Evolutionary conservation across 2,113 vertebrate genomes (phyloP).

Genomic region (Gavialis gangeticus): DNA sequence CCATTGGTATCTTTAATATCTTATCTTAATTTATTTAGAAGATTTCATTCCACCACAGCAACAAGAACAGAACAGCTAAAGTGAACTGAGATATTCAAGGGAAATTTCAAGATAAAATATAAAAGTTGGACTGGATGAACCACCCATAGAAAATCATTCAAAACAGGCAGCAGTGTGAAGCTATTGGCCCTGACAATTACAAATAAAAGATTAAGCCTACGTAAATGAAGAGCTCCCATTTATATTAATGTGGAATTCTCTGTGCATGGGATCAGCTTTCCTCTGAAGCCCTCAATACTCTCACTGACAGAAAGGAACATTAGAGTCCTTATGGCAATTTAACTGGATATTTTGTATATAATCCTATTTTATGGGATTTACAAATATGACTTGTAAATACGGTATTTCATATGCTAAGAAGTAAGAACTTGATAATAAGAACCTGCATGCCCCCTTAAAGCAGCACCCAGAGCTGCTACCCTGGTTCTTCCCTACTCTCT

Average conservation of each 20-base stretch:
- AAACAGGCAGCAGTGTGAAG: neutral
- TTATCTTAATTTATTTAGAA: neutral
- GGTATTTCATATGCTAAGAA: neutral
- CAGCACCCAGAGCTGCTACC: neutral
- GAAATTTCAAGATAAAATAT: neutral
- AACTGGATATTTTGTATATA: neutral
- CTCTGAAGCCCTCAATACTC: neutral
- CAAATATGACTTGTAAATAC: neutral
- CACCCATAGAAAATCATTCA: neutral
- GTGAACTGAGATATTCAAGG: neutral
- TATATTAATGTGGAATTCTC: neutral
- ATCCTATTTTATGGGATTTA: neutral
- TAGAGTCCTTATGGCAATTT: neutral
- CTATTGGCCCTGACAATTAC: neutral
- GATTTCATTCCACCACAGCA: neutral
- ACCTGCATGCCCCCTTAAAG: neutral
- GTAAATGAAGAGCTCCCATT: rapidly evolving
- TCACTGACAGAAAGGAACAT: neutral
- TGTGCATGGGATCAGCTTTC: neutral
- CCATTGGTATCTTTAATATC: neutral
- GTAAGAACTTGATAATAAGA: neutral
- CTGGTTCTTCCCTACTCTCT: too few species aligned
- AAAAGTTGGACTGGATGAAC: neutral
- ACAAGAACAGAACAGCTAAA: neutral
- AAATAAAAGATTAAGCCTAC: rapidly evolving